Base-by-base conservation (phyloP, 2,113 vertebrate species). In the Suricata suricatta region DNA sequence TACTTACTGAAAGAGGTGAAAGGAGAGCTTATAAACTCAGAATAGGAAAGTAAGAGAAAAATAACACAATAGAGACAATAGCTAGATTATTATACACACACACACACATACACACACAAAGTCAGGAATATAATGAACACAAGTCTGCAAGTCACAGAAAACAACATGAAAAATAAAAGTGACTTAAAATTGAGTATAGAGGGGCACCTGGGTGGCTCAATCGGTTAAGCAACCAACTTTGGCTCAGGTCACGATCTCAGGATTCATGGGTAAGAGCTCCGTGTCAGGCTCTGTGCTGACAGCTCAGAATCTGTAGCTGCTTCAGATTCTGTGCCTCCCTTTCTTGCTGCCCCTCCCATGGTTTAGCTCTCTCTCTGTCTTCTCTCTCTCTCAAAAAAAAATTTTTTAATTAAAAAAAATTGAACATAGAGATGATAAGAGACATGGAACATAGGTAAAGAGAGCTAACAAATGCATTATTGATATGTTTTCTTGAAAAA, bases 131-230 rank as follows among this genome's bases (percentile, higher is more conserved):
- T 16, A 57, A 14, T 88, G 41, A 87, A 66, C 7, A 84, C 3
- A 23, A 60, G 80, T 80, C 13, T 88, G 52, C 66, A 80, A 71
- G 72, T 93, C 35, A 79, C 35, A 80, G 69, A 47, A 88, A 94
- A 69, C 87, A 90, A 69, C 90, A 90, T 54, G 16, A 80, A 85
- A 95, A 95, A 31, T 17, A 69, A 82, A 33, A 79, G 57, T 92
- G 25, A 86, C 15, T 76, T 90, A 27, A 96, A 89, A 95, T 52
- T 66, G 29, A 93, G 6, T 74, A 63, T 15, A 79, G 33, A 88
- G 19, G 57, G 21, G 57, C 6, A 8, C 57, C 16, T 57, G 54
- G 57, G 21, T 57, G 57, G 57, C 21, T 57, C 57, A 57, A 21
- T 23, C 5, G 19, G 57, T 23, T 57, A 57, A 57, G 21, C 57